These are phyloP conservation scores for Emydoidea blandingii DNA, from an alignment of 2,797 vertebrate species.

Conservation along the genomic window DNA sequence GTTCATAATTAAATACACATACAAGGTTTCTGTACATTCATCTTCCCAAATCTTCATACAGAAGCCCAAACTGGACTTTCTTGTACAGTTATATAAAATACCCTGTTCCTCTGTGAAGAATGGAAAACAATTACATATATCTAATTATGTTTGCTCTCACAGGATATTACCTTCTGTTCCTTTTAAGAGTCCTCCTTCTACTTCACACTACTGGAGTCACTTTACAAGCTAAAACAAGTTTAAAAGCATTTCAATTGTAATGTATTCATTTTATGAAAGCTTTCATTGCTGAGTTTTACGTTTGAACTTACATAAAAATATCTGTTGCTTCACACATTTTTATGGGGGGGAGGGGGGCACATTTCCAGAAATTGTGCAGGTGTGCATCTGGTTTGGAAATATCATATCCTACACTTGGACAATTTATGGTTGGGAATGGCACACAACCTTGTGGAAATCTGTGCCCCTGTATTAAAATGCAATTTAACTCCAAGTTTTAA, in stretches of 20 bases:
- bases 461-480: background rate
- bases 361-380: background rate
- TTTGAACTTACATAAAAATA: background rate
- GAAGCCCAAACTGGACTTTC: background rate
- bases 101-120: background rate
- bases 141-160: fast-evolving
- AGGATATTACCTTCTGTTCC: background rate
- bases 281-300: background rate
- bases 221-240: background rate
- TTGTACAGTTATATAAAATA: background rate
- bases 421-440: fast-evolving
- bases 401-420: background rate
- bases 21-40: background rate
- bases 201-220: background rate
- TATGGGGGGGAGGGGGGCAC: background rate
- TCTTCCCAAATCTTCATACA: background rate
- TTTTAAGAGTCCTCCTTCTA: background rate
- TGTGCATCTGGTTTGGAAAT: background rate
- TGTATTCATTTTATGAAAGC: background rate
- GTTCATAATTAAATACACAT: background rate
- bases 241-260: background rate
- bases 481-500: background rate
- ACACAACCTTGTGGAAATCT: background rate
- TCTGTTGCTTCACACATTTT: background rate
- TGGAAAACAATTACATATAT: background rate